phyloP scores from a whole-genome alignment of 2,888 invertebrate species.

The Macrophya annulata region DNA sequence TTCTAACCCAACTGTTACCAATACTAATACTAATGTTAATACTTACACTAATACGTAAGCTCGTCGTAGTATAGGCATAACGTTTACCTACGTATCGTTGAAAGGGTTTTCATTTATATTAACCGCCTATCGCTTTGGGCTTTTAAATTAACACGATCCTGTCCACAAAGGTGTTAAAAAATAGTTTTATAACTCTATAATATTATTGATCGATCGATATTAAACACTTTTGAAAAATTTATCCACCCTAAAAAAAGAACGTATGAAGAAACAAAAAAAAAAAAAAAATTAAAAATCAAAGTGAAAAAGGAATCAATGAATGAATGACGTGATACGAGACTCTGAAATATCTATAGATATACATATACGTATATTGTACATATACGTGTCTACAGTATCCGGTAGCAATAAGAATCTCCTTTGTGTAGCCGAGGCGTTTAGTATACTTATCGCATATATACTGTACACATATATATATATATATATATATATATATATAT shows the following conservation, averaged over 20 bases:
- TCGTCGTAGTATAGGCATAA: no score
- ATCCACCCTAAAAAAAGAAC: background rate
- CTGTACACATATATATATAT: no score
- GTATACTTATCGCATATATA: constrained; percentile 2
- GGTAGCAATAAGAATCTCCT: constrained; percentile 4
- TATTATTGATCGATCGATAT: background rate
- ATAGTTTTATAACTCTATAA: constrained; percentile 9
- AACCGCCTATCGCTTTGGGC: background rate
- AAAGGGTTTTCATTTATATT: constrained; percentile 24
- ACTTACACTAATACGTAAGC: background rate
- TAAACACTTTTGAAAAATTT: background rate
- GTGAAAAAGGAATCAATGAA: background rate
- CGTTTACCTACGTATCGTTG: background rate
- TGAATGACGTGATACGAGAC: background rate
- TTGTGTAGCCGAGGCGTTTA: background rate
- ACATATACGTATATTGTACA: background rate
- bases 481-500: no score
- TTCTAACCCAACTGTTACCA: background rate
- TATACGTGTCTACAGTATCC: background rate
- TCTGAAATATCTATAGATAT: background rate
- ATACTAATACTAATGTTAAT: background rate
- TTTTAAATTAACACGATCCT: background rate
- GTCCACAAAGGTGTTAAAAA: constrained; percentile 12
- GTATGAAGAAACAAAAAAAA: background rate
- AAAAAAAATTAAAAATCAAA: background rate